phyloP scores from a whole-genome alignment of 2,888 invertebrate species.

The Hydriomena furcata region DNA sequence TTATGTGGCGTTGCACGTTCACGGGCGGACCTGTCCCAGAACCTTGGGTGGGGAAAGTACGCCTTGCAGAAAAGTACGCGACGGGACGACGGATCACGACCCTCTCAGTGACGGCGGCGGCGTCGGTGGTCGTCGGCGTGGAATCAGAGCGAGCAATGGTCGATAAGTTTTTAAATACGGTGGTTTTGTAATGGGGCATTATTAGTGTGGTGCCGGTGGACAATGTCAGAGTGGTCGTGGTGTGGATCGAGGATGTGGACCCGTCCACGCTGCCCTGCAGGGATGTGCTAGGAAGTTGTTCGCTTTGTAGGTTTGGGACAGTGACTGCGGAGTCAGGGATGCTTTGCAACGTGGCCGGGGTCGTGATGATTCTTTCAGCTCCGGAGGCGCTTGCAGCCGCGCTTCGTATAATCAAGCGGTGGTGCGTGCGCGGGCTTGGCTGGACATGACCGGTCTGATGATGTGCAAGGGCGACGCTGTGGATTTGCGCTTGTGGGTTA shows the following conservation, averaged over 20 bases:
- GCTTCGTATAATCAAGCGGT: slow-evolving; percentile 13
- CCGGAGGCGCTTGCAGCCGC: slow-evolving; percentile 1
- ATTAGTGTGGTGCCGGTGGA: slow-evolving; percentile 21
- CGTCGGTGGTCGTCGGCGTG: slow-evolving; percentile 10
- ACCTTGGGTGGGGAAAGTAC: slow-evolving; percentile 14
- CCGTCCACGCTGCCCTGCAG: neutral
- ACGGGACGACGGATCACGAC: slow-evolving; percentile 25
- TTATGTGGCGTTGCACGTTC: slow-evolving; percentile 21
- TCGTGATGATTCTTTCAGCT: slow-evolving; percentile 8
- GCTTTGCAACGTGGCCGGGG: slow-evolving; percentile 17
- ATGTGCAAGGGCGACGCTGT: neutral
- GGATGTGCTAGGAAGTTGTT: slow-evolving; percentile 2
- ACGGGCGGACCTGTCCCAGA: neutral
- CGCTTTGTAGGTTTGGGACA: slow-evolving; percentile 1
- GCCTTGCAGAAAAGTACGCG: slow-evolving; percentile 22
- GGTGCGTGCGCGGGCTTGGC: slow-evolving; percentile 6
- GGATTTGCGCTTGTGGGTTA: neutral
- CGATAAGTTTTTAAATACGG: slow-evolving; percentile 28
- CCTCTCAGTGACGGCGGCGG: slow-evolving; percentile 14
- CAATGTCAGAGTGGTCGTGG: slow-evolving; percentile 18
- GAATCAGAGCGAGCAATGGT: slow-evolving; percentile 18
- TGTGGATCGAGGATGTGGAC: slow-evolving; percentile 5
- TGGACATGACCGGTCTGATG: neutral
- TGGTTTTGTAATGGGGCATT: slow-evolving; percentile 31
- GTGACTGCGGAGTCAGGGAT: slow-evolving; percentile 16